These are phyloP conservation scores for Pseudomyrmex sp. DNA, from an alignment of 1,140 invertebrate genomes.

Conservation along the genomic window DNA sequence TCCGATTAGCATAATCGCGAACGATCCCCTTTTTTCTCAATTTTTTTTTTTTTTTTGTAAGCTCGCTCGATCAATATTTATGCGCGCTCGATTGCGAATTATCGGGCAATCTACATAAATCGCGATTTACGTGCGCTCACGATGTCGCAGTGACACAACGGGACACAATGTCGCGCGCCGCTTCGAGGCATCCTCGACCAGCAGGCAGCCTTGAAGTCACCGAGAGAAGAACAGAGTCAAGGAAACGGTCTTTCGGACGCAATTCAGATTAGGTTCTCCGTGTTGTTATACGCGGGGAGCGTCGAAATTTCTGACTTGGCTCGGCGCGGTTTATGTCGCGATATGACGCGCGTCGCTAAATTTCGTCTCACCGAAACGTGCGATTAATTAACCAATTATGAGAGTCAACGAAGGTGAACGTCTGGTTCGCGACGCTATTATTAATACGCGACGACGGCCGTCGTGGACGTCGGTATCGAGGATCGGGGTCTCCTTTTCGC, in stretches of 20 bases:
- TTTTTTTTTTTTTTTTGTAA: background rate
- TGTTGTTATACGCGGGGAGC: background rate
- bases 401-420: constrained; percentile 36
- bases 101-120: background rate
- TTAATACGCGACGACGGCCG: background rate
- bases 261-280: background rate
- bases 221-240: constrained; percentile 25
- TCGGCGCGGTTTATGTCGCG: background rate
- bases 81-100: background rate
- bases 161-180: background rate
- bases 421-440: constrained; percentile 28
- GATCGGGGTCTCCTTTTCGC: background rate
- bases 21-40: background rate
- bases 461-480: background rate
- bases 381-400: constrained; percentile 50
- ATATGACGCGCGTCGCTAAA: background rate
- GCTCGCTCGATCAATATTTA: background rate
- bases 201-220: background rate
- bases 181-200: background rate
- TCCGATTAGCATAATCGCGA: background rate
- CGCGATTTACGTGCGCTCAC: background rate
- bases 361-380: constrained; percentile 1
- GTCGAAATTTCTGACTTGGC: constrained; percentile 8
- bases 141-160: background rate
- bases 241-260: constrained; percentile 9